These are phyloP conservation scores for Neopipo cinnamomea DNA, from an alignment of 2,113 vertebrate species.

Conservation along the genomic window DNA sequence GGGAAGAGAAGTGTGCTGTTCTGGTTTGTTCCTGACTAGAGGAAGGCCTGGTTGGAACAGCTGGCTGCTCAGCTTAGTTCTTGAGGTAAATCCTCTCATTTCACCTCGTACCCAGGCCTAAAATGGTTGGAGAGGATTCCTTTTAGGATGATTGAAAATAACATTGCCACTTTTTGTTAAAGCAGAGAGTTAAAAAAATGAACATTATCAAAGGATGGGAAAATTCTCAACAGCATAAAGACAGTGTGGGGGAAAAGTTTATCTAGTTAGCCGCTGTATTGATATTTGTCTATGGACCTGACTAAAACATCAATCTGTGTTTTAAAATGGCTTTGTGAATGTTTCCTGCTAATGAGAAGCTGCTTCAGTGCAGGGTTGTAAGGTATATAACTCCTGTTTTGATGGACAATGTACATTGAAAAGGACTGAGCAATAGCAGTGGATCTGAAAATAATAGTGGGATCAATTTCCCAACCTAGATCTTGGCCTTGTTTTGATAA, in stretches of 20 bases:
- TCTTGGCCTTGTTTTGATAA: neutral
- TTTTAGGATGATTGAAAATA: neutral
- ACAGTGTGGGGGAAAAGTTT: neutral
- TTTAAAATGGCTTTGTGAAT: neutral
- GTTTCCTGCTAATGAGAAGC: neutral
- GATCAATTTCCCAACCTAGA: rapidly evolving
- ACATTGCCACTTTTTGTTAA: neutral
- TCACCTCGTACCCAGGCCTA: neutral
- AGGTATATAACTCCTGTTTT: neutral
- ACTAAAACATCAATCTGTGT: neutral
- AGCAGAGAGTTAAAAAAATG: neutral
- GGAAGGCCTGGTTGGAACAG: neutral
- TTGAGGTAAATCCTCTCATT: neutral
- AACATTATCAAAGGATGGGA: neutral
- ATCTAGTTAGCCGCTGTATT: neutral
- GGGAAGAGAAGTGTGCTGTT: neutral
- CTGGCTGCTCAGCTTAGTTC: neutral
- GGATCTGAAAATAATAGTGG: neutral
- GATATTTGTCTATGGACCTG: neutral
- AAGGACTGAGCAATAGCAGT: neutral
- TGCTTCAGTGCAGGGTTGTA: neutral
- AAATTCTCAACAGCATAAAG: neutral
- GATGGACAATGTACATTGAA: rapidly evolving
- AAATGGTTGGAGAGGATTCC: neutral
- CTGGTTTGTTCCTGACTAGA: neutral